These are phyloP conservation scores for Smittia sp. DNA, from an alignment of 2,888 invertebrate species.

Conservation along the genomic window DNA sequence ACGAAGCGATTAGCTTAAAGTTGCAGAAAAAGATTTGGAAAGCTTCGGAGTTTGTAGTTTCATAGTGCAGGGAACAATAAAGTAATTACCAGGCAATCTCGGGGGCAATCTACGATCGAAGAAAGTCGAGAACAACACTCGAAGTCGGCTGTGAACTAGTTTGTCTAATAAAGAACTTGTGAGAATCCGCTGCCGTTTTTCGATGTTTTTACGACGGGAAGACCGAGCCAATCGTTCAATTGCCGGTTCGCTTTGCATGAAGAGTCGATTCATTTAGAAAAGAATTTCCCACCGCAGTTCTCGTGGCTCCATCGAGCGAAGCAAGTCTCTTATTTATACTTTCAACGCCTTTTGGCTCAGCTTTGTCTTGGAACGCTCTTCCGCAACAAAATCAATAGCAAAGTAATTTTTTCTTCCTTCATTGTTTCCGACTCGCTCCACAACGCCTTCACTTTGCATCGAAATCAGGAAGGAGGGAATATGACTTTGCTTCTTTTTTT, in stretches of 20 bases:
- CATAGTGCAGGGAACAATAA: not conserved
- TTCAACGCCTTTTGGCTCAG: not conserved
- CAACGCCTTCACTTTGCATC: not conserved
- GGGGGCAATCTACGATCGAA: slow-evolving; percentile 14
- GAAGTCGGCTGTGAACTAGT: too few relatives aligned
- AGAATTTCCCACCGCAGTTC: not conserved
- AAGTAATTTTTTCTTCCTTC: slow-evolving; percentile 32
- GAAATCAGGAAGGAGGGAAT: not conserved
- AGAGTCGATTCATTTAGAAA: not conserved
- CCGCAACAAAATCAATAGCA: slow-evolving; percentile 35
- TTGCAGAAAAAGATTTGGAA: not conserved
- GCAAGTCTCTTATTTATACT: not conserved
- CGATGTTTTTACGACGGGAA: not conserved
- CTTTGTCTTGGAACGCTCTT: not conserved
- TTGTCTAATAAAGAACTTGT: slow-evolving; percentile 23
- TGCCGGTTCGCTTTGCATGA: not conserved
- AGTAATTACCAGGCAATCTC: not conserved
- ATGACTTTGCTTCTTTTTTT: not conserved
- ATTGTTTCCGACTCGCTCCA: slow-evolving; percentile 20
- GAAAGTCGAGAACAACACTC: too few relatives aligned
- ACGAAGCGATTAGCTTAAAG: too few relatives aligned
- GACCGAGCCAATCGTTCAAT: not conserved
- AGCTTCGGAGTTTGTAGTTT: not conserved
- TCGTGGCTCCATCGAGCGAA: not conserved
- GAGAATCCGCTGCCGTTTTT: not conserved